phyloP scores from a whole-genome alignment of 2,888 invertebrate genomes.

The Ramazzottius varieornatus region DNA sequence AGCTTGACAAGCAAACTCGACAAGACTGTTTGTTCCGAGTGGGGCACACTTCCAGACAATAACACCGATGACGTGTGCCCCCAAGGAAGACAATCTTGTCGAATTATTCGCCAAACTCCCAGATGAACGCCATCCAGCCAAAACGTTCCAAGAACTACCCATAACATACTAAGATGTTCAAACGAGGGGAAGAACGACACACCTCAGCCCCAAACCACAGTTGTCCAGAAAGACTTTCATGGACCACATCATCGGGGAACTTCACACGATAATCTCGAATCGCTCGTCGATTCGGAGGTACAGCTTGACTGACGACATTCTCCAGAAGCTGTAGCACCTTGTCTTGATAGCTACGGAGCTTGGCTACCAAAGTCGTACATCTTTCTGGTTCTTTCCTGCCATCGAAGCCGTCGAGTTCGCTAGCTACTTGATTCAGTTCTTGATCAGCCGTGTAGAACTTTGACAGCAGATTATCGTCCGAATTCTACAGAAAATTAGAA shows the following conservation, averaged over 20 bases:
- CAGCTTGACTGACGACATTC: not conserved
- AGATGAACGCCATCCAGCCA: too few relatives aligned
- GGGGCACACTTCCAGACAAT: too few relatives aligned
- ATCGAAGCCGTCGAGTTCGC: slow-evolving; percentile 92
- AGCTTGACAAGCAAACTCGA: too few relatives aligned
- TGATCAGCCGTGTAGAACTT: slow-evolving; percentile 96
- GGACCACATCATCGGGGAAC: slow-evolving; percentile 92
- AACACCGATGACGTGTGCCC: too few relatives aligned
- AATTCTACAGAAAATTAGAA: slow-evolving; percentile 14
- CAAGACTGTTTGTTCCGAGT: too few relatives aligned
- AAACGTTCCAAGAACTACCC: too few relatives aligned
- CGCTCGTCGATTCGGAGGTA: not conserved
- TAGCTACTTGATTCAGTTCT: slow-evolving; percentile 71
- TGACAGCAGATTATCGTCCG: slow-evolving; percentile 63
- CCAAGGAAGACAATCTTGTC: too few relatives aligned
- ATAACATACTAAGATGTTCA: too few relatives aligned
- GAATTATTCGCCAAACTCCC: too few relatives aligned
- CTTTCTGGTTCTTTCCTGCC: slow-evolving; percentile 92
- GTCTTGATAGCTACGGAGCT: slow-evolving; percentile 68
- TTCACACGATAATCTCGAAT: slow-evolving; percentile 75
- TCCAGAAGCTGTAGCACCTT: slow-evolving; percentile 18
- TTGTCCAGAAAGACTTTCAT: slow-evolving; percentile 90
- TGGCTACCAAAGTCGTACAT: slow-evolving; percentile 77
- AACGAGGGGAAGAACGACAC: too few relatives aligned
- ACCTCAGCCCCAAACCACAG: slow-evolving; percentile 98